Evolutionary conservation across 1,140 invertebrate species (phyloP).

Genomic region (Aphelinus atriplicis): DNA sequence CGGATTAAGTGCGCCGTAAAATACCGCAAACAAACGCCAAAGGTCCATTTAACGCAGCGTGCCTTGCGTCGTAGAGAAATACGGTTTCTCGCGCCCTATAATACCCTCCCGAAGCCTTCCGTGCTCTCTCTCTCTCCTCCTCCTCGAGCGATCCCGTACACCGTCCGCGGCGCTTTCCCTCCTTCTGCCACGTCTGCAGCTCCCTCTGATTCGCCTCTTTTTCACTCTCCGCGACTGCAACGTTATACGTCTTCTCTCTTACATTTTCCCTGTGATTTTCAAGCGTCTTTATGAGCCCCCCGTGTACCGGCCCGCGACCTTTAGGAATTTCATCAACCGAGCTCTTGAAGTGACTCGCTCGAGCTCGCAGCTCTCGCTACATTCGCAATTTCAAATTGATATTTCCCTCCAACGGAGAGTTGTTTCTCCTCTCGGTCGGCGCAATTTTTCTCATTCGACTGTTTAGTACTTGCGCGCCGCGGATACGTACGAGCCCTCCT

Average conservation of each 20-base stretch:
- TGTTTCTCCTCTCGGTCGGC: too few relatives aligned
- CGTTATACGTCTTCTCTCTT: too few relatives aligned
- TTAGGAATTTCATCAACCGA: too few relatives aligned
- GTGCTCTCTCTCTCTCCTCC: background rate
- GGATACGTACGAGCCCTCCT: too few relatives aligned
- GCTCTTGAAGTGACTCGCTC: too few relatives aligned
- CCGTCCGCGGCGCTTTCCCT: background rate
- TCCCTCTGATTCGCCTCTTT: background rate
- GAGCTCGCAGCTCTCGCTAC: too few relatives aligned
- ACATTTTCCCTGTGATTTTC: background rate
- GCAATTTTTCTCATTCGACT: too few relatives aligned
- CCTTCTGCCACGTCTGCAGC: background rate
- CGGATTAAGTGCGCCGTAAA: constrained; percentile 26
- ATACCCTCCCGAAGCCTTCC: background rate
- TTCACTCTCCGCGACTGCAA: background rate
- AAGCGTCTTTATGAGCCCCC: background rate
- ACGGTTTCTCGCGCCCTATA: constrained; percentile 21
- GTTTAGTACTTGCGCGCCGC: too few relatives aligned
- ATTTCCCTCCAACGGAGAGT: too few relatives aligned
- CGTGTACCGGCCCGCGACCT: too few relatives aligned
- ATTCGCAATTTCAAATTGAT: too few relatives aligned
- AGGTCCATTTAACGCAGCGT: constrained; percentile 25
- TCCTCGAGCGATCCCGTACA: background rate
- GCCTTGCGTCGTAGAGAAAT: constrained; percentile 26
- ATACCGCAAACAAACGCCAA: constrained; percentile 27